Base-by-base conservation (phyloP, 1,140 invertebrate genomes). In the Cardiocondyla obscurior region DNA sequence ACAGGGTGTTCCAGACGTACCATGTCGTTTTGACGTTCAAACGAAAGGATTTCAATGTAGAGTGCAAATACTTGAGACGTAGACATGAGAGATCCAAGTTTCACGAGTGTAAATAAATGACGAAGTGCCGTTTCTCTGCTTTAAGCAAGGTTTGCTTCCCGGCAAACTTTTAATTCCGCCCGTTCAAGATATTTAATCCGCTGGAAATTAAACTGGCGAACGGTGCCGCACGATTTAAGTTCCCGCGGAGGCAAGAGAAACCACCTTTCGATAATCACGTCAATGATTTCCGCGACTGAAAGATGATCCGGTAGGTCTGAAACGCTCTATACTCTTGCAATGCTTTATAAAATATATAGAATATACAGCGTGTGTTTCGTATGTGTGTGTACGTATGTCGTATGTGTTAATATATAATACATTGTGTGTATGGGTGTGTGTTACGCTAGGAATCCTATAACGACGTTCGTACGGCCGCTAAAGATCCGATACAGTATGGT, bases 301-400 rank as follows among this genome's bases (percentile, higher is more conserved):
- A 79, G 51, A 53, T 79, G 62, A 62, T 79, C 46, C 74, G 62
- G 62, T 79, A 79, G 36, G 64, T 79, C 74, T 79, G 74, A 79
- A 79, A 79, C 74, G 62, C 74, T 79, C 62, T 16, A 79, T 79
- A 69, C 74, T 69, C 39, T 79, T 79, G 76, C 58, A 73, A 46
- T 33, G 44, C 57, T 55, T 86, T 79, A 79, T 49, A 83, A 87
- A 86, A 86, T 74, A 87, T 86, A 87, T 65, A 87, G 79, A 83
- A 87, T 83, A 60, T 67, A 86, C 51, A 83, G 81, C 62, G 7
- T n/a, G 22, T 79, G 12, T 53, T 19, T 36, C 72, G 65, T 82
- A 22, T 73, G 6, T 55, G 4, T 51, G 12, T 67, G 39, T 81
- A 7, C 44, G 10, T 58, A 10, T 67, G 39, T 81, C 33, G 5